phyloP scores from a whole-genome alignment of 2,113 vertebrate genomes.

The Geococcyx californianus region DNA sequence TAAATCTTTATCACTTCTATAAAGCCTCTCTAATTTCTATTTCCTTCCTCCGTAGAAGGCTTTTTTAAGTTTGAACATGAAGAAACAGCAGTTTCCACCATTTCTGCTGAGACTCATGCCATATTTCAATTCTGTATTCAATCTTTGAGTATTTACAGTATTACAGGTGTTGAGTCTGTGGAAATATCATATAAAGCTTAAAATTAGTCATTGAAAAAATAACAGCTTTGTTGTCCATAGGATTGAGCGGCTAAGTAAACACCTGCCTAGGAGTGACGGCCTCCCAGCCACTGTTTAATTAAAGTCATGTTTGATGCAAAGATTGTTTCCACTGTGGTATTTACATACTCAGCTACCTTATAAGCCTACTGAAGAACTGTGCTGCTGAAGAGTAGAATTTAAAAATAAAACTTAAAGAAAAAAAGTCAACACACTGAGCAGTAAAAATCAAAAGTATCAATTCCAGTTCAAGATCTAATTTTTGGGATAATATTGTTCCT shows the following conservation, averaged over 20 bases:
- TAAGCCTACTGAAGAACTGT: not conserved
- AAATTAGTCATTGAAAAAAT: not conserved
- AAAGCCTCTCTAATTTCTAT: not conserved
- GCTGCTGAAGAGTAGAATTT: not conserved
- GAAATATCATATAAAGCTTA: not conserved
- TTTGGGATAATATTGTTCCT: not conserved
- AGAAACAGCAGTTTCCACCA: not conserved
- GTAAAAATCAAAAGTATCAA: not conserved
- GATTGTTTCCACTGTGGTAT: not conserved
- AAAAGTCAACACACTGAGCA: not conserved
- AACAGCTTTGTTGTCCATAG: not conserved
- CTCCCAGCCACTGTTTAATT: not conserved
- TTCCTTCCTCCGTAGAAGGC: not conserved
- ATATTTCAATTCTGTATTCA: not conserved
- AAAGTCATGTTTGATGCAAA: not conserved
- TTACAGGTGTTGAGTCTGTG: not conserved
- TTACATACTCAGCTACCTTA: not conserved
- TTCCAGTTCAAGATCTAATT: not conserved
- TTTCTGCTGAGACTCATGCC: not conserved
- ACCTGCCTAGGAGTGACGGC: not conserved
- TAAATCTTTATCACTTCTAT: not conserved
- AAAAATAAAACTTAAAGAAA: not conserved
- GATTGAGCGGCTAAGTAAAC: not conserved
- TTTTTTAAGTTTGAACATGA: not conserved
- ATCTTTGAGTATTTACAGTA: not conserved